Base-by-base conservation (phyloP, 2,888 invertebrate genomes). In the Lasioglossum pauxillum region DNA sequence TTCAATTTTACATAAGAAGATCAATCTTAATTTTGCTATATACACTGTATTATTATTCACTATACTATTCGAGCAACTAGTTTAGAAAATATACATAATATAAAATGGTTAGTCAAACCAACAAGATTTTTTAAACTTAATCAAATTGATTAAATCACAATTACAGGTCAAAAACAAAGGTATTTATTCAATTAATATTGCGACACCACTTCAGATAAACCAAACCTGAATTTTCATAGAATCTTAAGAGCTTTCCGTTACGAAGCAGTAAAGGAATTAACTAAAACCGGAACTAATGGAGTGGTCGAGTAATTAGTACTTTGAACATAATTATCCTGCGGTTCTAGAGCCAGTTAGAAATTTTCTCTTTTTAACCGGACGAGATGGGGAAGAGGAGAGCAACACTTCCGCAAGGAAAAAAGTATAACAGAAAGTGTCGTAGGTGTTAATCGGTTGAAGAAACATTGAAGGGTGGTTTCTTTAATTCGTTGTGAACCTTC, bases 371-470 rank as follows among this genome's bases (percentile, higher is more conserved):
- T 35, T 38, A 35, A 67, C 19, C 69, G 12, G 35, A 19, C 35
- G 38, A 23, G 23, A 23, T 23, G 69, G 38, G 31, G 38, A 38
- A 12, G 35, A 69, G 38, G 1, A 69, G 35, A 69, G 35, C 23
- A 69, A 69, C 38, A 10, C 23, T 69, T 38, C 4, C 12, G 23
- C 35, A 4, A 23, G 35, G 3, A 10, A 67, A 67, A 35, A 10
- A 5, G n/a, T 71, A 14, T 12, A 71, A 14, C 7, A 5, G 27
- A 27, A 73, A 27, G 31, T 41, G 19, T 64, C 31, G 12, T 67
- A 35, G n/a, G 46, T 73, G 74, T 74, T 82, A 82, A 82, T 77
- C 57, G 67, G 57, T 57, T 53, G 27, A 82, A 67, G 72, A 67
- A 76, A 64, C 73, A 64, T 76, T 46, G 41, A 64, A 7, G 5